These are phyloP conservation scores for Bombylius major DNA, from an alignment of 2,888 invertebrate genomes.

Conservation along the genomic window DNA sequence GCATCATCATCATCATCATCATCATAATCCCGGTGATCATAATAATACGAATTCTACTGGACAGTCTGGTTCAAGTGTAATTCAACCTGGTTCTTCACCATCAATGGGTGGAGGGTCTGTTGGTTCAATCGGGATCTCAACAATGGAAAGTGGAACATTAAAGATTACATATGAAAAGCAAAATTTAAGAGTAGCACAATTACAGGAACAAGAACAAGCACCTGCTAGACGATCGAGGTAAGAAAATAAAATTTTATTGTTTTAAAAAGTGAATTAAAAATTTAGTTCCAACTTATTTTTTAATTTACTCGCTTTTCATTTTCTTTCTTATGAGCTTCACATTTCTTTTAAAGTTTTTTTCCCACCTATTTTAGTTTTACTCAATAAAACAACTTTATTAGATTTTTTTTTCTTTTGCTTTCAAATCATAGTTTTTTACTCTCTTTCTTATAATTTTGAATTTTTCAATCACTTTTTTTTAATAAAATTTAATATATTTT, in stretches of 20 bases:
- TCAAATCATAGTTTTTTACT: too few species aligned
- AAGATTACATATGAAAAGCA: slow-evolving; percentile 42
- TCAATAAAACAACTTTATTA: too few species aligned
- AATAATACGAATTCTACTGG: not conserved
- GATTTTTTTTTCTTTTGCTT: too few species aligned
- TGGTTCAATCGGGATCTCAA: slow-evolving; percentile 17
- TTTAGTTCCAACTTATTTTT: not conserved
- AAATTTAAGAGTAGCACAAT: slow-evolving; percentile 35
- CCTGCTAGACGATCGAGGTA: slow-evolving; percentile 46
- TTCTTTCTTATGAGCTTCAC: too few species aligned
- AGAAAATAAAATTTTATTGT: slow-evolving; percentile 14
- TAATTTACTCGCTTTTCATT: not conserved
- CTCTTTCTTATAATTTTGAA: too few species aligned
- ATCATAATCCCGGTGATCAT: slow-evolving; percentile 1
- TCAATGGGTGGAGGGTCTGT: slow-evolving; percentile 9
- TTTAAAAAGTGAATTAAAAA: too few species aligned
- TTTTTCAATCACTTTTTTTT: too few species aligned
- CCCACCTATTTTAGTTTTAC: too few species aligned
- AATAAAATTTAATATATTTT: too few species aligned
- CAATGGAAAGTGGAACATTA: slow-evolving; percentile 38
- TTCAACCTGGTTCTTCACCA: slow-evolving; percentile 17
- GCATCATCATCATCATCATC: slow-evolving; percentile 3
- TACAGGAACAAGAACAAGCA: slow-evolving; percentile 38
- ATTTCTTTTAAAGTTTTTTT: too few species aligned
- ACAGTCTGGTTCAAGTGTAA: not conserved